Conservation (phyloP, 1,140 invertebrate species). For the Penaeus indicus region DNA sequence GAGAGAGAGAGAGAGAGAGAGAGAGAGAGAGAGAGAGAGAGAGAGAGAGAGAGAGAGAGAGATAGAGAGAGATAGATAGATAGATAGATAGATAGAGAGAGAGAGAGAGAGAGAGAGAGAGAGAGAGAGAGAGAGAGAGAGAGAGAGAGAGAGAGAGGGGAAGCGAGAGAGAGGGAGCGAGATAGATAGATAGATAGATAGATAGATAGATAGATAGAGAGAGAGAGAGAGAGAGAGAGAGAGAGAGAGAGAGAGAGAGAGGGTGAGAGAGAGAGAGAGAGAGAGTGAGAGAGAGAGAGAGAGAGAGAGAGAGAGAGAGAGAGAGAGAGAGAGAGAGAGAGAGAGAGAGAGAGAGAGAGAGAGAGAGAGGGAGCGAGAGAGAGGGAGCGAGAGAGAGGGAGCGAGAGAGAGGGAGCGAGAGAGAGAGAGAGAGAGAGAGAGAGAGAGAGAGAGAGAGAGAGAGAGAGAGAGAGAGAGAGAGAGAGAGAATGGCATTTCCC, state of each 20-base stretch:
- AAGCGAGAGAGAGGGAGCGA: no score
- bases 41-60: not conserved
- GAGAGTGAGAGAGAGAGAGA: not conserved
- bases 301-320: slow-evolving; percentile 5
- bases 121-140: no score
- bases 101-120: no score
- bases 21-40: not conserved
- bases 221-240: slow-evolving; percentile 2
- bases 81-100: not conserved
- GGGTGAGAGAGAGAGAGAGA: no score
- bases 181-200: no score
- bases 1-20: no score
- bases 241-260: not conserved
- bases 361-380: no score
- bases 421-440: not conserved
- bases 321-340: not conserved
- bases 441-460: slow-evolving; percentile 5
- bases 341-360: not conserved
- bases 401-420: not conserved
- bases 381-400: not conserved
- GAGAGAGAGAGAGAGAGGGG: no score
- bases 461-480: not conserved
- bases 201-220: no score
- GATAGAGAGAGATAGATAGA: no score
- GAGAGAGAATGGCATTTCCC: not conserved